phyloP scores from a whole-genome alignment of 2,797 vertebrate species.

The Nyctalus aviator region DNA sequence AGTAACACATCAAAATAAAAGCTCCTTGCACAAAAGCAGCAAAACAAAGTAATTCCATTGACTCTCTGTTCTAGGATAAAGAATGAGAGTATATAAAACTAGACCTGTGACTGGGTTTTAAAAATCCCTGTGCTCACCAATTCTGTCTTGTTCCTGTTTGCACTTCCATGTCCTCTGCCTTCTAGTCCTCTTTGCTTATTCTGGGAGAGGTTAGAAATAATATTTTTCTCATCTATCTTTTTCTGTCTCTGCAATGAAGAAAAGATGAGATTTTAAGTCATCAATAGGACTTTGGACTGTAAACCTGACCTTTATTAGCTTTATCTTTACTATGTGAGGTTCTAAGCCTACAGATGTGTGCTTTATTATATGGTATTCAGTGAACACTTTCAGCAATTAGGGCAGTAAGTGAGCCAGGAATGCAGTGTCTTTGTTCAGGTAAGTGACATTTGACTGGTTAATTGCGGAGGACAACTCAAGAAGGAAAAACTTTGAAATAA shows the following conservation, averaged over 20 bases:
- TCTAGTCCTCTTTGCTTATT: constrained; percentile 7
- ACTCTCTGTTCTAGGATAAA: constrained; percentile 35
- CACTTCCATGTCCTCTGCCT: not conserved
- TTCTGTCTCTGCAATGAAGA: constrained; percentile 44
- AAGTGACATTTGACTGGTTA: not conserved
- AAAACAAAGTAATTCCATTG: constrained; percentile 14
- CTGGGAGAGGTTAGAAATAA: not conserved
- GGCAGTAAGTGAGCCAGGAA: not conserved
- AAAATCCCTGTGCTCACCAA: constrained; percentile 39
- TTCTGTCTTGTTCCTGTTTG: constrained; percentile 9
- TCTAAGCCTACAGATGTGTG: not conserved
- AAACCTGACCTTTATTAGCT: not conserved
- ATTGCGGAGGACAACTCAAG: not conserved
- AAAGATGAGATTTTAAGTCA: not conserved
- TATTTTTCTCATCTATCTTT: not conserved
- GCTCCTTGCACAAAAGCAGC: not conserved
- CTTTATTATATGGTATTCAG: not conserved
- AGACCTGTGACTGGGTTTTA: constrained; percentile 29
- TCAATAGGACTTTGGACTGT: not conserved
- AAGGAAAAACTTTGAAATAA: not conserved
- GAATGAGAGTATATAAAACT: constrained; percentile 46
- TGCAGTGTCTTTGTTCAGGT: not conserved
- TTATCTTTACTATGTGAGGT: not conserved
- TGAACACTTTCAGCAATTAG: not conserved
- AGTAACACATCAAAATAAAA: constrained; percentile 21